phyloP scores from a whole-genome alignment of 1,140 invertebrate genomes.

The Antheraea pernyi region DNA sequence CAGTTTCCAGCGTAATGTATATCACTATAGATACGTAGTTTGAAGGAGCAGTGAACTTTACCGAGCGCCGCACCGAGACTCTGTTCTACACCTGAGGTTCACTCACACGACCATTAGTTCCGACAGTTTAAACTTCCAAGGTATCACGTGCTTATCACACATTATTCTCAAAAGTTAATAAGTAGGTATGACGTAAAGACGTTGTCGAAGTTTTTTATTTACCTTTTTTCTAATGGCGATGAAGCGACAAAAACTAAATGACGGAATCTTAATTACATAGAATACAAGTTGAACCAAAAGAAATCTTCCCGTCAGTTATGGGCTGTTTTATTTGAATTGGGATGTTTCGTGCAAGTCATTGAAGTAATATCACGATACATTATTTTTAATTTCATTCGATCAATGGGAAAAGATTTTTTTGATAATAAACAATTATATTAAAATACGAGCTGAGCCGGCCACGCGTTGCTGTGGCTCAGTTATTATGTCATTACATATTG shows the following conservation, averaged over 20 bases:
- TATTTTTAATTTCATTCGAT: conserved; percentile 24
- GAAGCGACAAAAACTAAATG: conserved; percentile 4
- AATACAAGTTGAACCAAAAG: not conserved
- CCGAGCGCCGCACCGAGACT: conserved; percentile 48
- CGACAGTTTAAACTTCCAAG: conserved; percentile 55
- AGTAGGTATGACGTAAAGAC: conserved; percentile 1
- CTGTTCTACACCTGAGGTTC: conserved; percentile 68
- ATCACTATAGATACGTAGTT: conserved; percentile 32
- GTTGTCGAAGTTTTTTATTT: not conserved
- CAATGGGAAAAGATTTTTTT: not conserved
- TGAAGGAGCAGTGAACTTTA: conserved; percentile 73
- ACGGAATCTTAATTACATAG: conserved; percentile 4
- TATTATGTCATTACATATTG: no score
- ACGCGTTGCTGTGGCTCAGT: no score
- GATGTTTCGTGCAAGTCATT: conserved; percentile 33
- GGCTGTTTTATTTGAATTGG: not conserved
- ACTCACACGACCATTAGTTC: conserved; percentile 65
- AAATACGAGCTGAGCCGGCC: no score
- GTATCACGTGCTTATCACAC: conserved; percentile 53
- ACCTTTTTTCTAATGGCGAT: not conserved
- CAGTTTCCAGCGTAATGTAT: conserved; percentile 35
- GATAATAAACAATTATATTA: no score
- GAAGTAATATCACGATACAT: conserved; percentile 36
- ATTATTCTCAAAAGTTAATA: conserved; percentile 15
- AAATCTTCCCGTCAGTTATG: not conserved